Base-by-base conservation (phyloP, 2,888 invertebrate species). In the Lasioglossum malachurum region DNA sequence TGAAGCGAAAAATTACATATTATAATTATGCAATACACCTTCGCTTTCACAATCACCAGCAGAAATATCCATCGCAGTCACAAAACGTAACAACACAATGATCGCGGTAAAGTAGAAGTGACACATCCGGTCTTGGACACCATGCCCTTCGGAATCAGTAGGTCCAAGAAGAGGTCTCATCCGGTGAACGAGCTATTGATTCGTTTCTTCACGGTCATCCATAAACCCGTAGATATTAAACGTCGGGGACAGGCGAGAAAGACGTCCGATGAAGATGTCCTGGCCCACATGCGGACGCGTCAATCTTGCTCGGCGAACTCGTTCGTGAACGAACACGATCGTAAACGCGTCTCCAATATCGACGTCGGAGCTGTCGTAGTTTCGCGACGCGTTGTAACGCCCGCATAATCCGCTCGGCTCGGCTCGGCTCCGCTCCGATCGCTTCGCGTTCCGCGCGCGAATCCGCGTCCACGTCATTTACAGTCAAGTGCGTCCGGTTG, bases 401-500 rank as follows among this genome's bases (percentile, higher is more conserved):
- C 53, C 81, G 74, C 76, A 80, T 86, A 87, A 89, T 89, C 83
- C 83, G 64, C 64, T 76, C 64, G 60, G 60, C 60, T 16, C 60
- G 27, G 60, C 60, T 64, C 27, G 60, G 60, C 60, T 16, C 31
- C 2, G 60, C 60, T 64, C 27, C 27, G 60, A 7, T 7, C 31
- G 31, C 27, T 1, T n/a, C 12, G 57, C 27, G 27, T 12, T 31
- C 23, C 19, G 19, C 67, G 67, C 14, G 76, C 60, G 60, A 64
- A 16, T 64, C 60, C 31, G 31, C 83, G 77, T 88, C 82, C 74
- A 80, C 81, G 75, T 57, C 82, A 82, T 83, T 86, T 80, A 85
- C 78, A 86, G 87, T 82, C 80, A 89, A 89, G 83, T 85, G 86
- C 86, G 84, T 90, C 77, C 81, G 86, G 83, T 84, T 88, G 87